These are phyloP conservation scores for Drosophila prosaltans DNA, from an alignment of 1,140 invertebrate species.

Conservation along the genomic window DNA sequence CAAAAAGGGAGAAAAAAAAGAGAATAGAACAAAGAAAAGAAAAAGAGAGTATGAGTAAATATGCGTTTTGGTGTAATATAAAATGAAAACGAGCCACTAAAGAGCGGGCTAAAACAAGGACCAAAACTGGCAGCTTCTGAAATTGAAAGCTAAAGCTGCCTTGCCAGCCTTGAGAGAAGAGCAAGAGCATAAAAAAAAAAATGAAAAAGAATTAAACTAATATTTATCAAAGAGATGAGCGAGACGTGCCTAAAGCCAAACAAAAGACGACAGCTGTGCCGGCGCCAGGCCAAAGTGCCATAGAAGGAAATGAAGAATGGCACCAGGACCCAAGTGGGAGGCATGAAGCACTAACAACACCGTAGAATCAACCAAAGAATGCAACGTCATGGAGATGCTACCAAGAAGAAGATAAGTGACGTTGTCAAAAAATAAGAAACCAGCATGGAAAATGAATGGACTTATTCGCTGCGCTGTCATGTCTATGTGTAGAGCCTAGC, in stretches of 20 bases:
- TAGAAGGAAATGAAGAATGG: slow-evolving; percentile 42
- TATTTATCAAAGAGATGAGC: slow-evolving; percentile 80
- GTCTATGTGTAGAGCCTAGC: background rate
- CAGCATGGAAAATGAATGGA: slow-evolving; percentile 54
- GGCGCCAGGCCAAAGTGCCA: slow-evolving; percentile 56
- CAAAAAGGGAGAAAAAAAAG: slow-evolving; percentile 29
- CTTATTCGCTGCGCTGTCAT: slow-evolving; percentile 24
- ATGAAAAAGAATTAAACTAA: slow-evolving; percentile 71
- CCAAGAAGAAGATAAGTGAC: slow-evolving; percentile 44
- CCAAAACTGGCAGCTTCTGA: slow-evolving; percentile 6
- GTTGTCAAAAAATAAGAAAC: slow-evolving; percentile 63
- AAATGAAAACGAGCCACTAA: slow-evolving; percentile 61
- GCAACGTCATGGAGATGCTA: slow-evolving; percentile 52
- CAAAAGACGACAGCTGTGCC: slow-evolving; percentile 63
- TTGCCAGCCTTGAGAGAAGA: slow-evolving; percentile 21
- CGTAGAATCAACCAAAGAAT: slow-evolving; percentile 3
- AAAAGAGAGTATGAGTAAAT: slow-evolving; percentile 10
- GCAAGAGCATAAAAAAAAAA: background rate
- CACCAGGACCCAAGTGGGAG: background rate
- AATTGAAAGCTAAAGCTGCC: slow-evolving; percentile 14
- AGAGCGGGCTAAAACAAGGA: slow-evolving; percentile 30
- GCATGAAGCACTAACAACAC: slow-evolving; percentile 3
- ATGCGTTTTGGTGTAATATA: slow-evolving; percentile 40
- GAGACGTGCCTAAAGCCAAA: slow-evolving; percentile 73
- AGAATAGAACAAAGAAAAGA: background rate